A percentile compares a stretch with the other conserved stretches of the same genome.
These are phyloP conservation scores for Ornithoptera alexandrae DNA, from an alignment of 2,888 invertebrate genomes.

Conservation along the genomic window DNA sequence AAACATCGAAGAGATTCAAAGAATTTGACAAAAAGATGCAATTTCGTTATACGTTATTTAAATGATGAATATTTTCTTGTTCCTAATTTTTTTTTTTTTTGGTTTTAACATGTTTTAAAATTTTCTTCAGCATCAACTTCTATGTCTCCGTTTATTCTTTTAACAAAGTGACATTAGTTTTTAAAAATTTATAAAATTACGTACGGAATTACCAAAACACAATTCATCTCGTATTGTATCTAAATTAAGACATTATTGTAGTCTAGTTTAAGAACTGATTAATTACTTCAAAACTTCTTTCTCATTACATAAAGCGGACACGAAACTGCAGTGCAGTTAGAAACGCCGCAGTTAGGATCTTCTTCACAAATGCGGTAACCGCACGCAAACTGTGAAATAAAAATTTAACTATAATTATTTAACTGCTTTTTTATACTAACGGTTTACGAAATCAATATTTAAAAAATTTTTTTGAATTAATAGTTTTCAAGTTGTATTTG, in stretches of 20 bases:
- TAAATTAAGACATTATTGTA: neutral
- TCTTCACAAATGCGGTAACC: slow-evolving; percentile 2
- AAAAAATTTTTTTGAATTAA: neutral
- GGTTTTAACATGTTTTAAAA: no score
- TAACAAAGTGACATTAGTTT: no score
- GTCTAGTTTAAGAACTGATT: neutral
- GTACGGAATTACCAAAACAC: neutral
- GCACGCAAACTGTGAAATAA: neutral
- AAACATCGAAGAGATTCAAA: no score
- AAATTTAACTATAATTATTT: neutral
- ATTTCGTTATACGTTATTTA: no score
- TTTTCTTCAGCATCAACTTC: no score
- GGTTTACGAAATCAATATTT: neutral
- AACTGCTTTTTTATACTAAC: no score
- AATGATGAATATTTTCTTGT: no score
- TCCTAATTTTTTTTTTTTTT: no score
- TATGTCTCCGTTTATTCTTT: no score
- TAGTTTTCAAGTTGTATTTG: neutral
- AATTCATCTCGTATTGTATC: neutral
- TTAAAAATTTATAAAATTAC: neutral
- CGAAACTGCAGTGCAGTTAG: slow-evolving; percentile 11
- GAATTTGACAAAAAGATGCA: no score
- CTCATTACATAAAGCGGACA: slow-evolving; percentile 1
- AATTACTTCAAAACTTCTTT: neutral
- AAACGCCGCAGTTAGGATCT: slow-evolving; percentile 2